phyloP scores from a whole-genome alignment of 2,797 vertebrate species.

The Synaphobranchus kaupii region DNA sequence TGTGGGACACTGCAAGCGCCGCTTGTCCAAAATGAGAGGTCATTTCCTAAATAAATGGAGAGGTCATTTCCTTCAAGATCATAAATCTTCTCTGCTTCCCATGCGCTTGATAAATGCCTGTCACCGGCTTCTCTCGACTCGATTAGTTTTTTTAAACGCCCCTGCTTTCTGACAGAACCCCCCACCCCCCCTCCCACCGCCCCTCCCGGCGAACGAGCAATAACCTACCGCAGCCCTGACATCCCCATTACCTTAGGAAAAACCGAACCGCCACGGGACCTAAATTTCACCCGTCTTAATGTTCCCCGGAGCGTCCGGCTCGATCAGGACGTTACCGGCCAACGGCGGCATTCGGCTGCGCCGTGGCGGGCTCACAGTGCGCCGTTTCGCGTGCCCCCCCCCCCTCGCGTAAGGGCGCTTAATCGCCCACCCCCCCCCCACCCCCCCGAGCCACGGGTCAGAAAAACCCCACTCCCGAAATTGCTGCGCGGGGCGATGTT shows the following conservation, averaged over 20 bases:
- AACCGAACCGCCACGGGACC: background rate
- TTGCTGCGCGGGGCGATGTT: slow-evolving; percentile 32
- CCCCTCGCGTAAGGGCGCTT: slow-evolving; percentile 43
- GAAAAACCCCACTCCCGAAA: slow-evolving; percentile 56
- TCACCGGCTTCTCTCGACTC: background rate
- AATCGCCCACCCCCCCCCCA: background rate
- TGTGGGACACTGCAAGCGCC: background rate
- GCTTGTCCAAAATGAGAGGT: background rate
- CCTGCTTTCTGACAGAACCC: background rate
- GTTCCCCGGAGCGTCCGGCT: slow-evolving; percentile 66
- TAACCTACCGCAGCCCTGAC: background rate
- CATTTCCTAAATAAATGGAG: slow-evolving; percentile 1
- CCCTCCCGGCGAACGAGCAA: background rate
- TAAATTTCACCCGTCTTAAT: slow-evolving; percentile 30
- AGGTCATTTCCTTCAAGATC: background rate
- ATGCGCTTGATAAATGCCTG: background rate
- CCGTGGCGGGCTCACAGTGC: slow-evolving; percentile 60
- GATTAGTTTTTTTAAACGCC: background rate
- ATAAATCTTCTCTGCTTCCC: background rate
- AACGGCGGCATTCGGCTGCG: slow-evolving; percentile 41
- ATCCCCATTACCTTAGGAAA: background rate
- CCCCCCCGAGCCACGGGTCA: slow-evolving; percentile 21
- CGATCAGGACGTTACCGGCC: slow-evolving; percentile 9
- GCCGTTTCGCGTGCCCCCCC: too few relatives aligned
- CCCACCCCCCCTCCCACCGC: background rate